Base-by-base conservation (phyloP, 2,113 vertebrate genomes). In the Mellivora capensis region DNA sequence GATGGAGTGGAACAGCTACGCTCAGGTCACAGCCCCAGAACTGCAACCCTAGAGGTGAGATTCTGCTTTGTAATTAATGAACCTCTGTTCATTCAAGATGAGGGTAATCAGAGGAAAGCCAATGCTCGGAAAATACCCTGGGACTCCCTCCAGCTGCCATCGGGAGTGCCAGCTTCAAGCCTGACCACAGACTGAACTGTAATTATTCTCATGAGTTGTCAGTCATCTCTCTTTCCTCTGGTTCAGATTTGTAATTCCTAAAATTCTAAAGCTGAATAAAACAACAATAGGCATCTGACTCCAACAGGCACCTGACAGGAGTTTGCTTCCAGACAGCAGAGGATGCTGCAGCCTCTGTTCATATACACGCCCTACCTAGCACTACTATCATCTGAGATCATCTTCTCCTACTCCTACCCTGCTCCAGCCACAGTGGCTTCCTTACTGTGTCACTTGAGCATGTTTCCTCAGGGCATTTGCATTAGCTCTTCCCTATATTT, bases 41-140 rank as follows among this genome's bases (percentile, higher is more conserved):
- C n/a, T 97, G 91, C 61, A 93, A 89, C 88, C 89, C 84, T 97
- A 95, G 92, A 69, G 62, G 72, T 95, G 97, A 76, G 39, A 72
- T 90, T 93, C 93, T 95, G 76, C 93, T 96, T 97, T 94, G 71
- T 67, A 96, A 91, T 61, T 96, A 27, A 96, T 42, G 77, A 44
- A 95, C 37, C 52, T 54, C 52, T 54, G 52, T 54, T 54, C 52
- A 54, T 18, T 54, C 17, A 54, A 6, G 84, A 96, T 31, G 4
- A 77, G 29, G 72, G 25, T 85, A 44, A 80, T 96, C 27, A 94
- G 87, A 84, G 37, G 95, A 71, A 39, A 94, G 49, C 18, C 59
- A 59, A 77, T 95, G 95, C 84, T 7, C 76, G 67, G 83, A 95
- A 96, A 96, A 25, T 39, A 76, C 0, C 0, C 76, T 42, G 31